Percentiles rank a stretch among this genome's conserved stretches.
These are phyloP conservation scores for Morone chrysops DNA, from an alignment of 2,113 vertebrate species.

Conservation along the genomic window DNA sequence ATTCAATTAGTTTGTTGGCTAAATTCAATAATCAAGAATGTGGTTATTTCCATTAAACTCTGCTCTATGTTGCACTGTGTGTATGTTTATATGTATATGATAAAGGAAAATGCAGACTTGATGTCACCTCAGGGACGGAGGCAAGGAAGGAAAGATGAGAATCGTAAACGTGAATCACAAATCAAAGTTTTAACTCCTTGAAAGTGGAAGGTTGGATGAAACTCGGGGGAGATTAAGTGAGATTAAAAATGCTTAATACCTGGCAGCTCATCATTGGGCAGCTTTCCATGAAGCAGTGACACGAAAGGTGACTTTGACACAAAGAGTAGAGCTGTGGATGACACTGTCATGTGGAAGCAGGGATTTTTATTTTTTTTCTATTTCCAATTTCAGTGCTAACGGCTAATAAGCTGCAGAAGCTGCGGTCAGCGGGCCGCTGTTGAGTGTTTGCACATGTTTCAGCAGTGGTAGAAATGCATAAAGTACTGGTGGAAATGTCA, in stretches of 20 bases:
- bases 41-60: slow-evolving; percentile 8
- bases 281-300: slow-evolving; percentile 78
- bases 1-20: too few species aligned
- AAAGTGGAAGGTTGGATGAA: slow-evolving; percentile 78
- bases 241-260: slow-evolving; percentile 85
- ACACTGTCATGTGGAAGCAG: slow-evolving; percentile 60
- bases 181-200: slow-evolving; percentile 78
- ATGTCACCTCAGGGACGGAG: slow-evolving; percentile 48
- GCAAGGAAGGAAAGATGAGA: slow-evolving; percentile 42
- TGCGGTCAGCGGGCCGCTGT: background rate
- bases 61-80: slow-evolving; percentile 1
- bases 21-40: slow-evolving; percentile 37
- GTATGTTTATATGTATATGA: background rate
- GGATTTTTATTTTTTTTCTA: slow-evolving; percentile 2
- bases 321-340: slow-evolving; percentile 61
- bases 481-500: too few species aligned
- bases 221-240: slow-evolving; percentile 82
- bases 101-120: slow-evolving; percentile 20
- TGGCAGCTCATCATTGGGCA: slow-evolving; percentile 80
- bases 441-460: too few species aligned
- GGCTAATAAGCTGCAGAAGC: slow-evolving; percentile 1
- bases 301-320: slow-evolving; percentile 83
- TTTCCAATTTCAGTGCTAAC: background rate
- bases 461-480: too few species aligned
- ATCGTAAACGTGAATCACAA: slow-evolving; percentile 68